Conservation (phyloP, 2,797 vertebrate species). For the Hylomyscus alleni region DNA sequence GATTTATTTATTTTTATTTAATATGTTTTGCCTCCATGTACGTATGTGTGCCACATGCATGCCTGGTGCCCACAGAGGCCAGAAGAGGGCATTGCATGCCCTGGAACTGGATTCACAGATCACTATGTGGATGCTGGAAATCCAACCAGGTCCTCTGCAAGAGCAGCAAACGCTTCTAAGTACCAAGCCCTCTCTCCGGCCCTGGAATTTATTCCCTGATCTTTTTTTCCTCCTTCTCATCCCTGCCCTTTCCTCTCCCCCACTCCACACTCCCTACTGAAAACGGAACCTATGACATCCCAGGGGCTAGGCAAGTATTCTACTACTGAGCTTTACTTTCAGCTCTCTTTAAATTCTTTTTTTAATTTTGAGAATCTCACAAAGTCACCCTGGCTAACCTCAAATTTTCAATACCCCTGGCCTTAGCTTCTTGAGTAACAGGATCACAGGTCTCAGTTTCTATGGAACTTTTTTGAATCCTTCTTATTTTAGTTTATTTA, state of each 20-base stretch:
- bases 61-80: too few species aligned
- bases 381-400: not conserved
- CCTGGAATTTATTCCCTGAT: slow-evolving; percentile 8
- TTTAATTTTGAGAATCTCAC: not conserved
- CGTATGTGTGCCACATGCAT: too few species aligned
- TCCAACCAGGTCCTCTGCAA: not conserved
- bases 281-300: not conserved
- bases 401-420: not conserved
- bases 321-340: too few species aligned
- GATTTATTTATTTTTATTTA: not conserved
- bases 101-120: not conserved
- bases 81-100: not conserved
- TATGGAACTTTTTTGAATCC: not conserved
- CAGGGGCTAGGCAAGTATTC: not conserved
- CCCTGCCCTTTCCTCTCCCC: not conserved
- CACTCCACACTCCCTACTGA: not conserved
- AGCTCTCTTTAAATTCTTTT: not conserved
- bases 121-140: not conserved
- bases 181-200: too few species aligned
- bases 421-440: not conserved
- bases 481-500: too few species aligned
- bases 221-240: not conserved
- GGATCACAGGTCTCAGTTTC: not conserved
- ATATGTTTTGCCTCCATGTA: not conserved
- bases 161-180: not conserved